A percentile compares a stretch with the other conserved stretches of the same genome.
These are phyloP conservation scores for Siniperca scherzeri DNA, from an alignment of 2,797 vertebrate species.

Conservation along the genomic window DNA sequence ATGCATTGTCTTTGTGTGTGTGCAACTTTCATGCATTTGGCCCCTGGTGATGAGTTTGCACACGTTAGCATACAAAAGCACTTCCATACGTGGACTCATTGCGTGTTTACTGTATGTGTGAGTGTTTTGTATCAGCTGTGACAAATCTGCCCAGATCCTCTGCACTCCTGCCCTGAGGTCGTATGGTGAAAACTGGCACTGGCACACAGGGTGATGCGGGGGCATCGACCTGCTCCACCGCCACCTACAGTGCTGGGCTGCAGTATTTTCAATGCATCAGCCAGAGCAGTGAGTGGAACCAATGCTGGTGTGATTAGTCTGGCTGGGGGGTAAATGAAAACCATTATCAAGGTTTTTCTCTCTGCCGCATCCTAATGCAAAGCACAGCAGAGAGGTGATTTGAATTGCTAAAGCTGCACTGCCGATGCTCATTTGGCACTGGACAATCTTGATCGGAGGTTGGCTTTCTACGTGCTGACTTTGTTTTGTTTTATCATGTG, in stretches of 20 bases:
- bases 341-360: slow-evolving; percentile 83
- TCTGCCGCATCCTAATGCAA: slow-evolving; percentile 74
- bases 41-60: slow-evolving; percentile 3
- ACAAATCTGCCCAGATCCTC: slow-evolving; percentile 31
- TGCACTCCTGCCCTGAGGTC: slow-evolving; percentile 27
- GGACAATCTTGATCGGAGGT: slow-evolving; percentile 66
- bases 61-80: slow-evolving; percentile 2
- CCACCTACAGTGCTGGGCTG: slow-evolving; percentile 63
- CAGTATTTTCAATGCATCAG: slow-evolving; percentile 74
- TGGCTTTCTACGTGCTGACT: slow-evolving; percentile 62
- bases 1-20: not conserved
- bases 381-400: slow-evolving; percentile 75
- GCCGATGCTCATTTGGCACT: slow-evolving; percentile 64
- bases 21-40: slow-evolving; percentile 4
- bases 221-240: slow-evolving; percentile 55
- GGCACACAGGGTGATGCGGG: slow-evolving; percentile 31
- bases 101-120: not conserved
- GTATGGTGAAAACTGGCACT: slow-evolving; percentile 47
- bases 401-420: slow-evolving; percentile 72
- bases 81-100: not conserved
- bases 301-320: slow-evolving; percentile 83
- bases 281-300: slow-evolving; percentile 78
- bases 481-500: slow-evolving; percentile 74
- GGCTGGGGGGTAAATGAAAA: slow-evolving; percentile 86
- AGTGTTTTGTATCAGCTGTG: slow-evolving; percentile 20